These are phyloP conservation scores for Sycophaga agraensis DNA, from an alignment of 1,140 invertebrate species.

Conservation along the genomic window DNA sequence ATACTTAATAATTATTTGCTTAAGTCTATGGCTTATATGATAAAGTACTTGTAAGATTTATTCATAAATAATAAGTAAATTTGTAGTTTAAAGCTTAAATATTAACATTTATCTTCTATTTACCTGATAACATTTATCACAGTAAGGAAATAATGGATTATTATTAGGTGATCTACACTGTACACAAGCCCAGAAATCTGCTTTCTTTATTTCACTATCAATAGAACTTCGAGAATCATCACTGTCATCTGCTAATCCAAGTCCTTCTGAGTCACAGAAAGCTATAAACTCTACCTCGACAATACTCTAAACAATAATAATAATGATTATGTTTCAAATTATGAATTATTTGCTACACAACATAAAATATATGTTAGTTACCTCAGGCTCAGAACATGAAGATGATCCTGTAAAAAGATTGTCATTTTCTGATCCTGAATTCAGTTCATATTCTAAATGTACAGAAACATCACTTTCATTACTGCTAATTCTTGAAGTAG, in stretches of 20 bases:
- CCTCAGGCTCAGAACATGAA: slow-evolving; percentile 37
- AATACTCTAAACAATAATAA: slow-evolving; percentile 36
- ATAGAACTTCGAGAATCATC: slow-evolving; percentile 56
- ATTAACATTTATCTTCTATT: neutral
- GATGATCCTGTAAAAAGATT: slow-evolving; percentile 22
- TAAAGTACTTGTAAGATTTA: too few relatives aligned
- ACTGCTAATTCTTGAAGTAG: slow-evolving; percentile 22
- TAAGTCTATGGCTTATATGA: too few relatives aligned
- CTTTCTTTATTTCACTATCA: slow-evolving; percentile 60
- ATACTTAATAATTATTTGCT: too few relatives aligned
- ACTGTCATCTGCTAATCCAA: slow-evolving; percentile 59
- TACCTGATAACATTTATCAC: slow-evolving; percentile 69
- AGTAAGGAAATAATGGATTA: slow-evolving; percentile 66
- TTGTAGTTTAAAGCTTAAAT: neutral
- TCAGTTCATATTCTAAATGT: slow-evolving; percentile 35
- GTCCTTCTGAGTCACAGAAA: slow-evolving; percentile 38
- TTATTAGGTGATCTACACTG: slow-evolving; percentile 64
- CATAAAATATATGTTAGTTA: slow-evolving; percentile 10
- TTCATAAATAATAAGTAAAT: neutral
- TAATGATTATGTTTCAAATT: neutral
- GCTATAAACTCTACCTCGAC: slow-evolving; percentile 37
- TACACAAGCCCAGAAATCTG: slow-evolving; percentile 66
- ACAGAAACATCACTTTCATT: slow-evolving; percentile 29
- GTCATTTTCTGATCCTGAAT: slow-evolving; percentile 30
- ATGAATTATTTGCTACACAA: neutral